Evolutionary conservation across 2,888 invertebrate species (phyloP).

Genomic region (Scelioninae gen. 1): DNA sequence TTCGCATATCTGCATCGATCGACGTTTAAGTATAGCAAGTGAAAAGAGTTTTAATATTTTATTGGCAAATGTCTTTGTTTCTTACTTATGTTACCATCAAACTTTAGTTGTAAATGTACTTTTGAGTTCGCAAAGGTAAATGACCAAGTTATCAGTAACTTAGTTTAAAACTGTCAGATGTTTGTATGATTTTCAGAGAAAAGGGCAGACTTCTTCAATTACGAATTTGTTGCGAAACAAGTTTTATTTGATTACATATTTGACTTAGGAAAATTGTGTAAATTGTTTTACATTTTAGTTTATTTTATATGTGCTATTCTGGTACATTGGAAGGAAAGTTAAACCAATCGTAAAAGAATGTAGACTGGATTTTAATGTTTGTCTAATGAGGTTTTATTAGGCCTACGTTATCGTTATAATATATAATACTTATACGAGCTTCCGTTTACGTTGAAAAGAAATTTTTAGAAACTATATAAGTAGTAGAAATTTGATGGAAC

Average conservation of each 20-base stretch:
- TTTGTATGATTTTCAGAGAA: background rate
- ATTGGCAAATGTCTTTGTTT: conserved; percentile 27
- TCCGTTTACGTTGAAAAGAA: conserved; percentile 7
- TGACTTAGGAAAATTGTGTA: background rate
- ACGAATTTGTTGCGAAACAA: background rate
- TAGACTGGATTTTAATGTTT: conserved; percentile 25
- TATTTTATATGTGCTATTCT: background rate
- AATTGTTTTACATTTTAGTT: background rate
- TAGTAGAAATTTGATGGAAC: background rate
- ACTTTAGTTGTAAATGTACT: background rate
- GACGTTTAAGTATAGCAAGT: conserved; percentile 73
- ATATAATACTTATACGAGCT: background rate
- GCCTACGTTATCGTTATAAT: conserved; percentile 10
- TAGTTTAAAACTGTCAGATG: conserved; percentile 9
- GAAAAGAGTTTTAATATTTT: conserved; percentile 72
- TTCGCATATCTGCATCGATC: conserved; percentile 76
- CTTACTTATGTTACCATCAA: background rate
- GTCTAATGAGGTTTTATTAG: conserved; percentile 46
- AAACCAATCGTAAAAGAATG: conserved; percentile 18
- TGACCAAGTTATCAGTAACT: conserved; percentile 24
- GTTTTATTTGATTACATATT: conserved; percentile 14
- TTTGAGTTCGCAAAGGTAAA: conserved; percentile 29
- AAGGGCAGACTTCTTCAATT: background rate
- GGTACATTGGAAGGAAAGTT: conserved; percentile 15
- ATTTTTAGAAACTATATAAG: background rate